A percentile compares a stretch with the other conserved stretches of the same genome.
phyloP scores from a whole-genome alignment of 1,140 invertebrate genomes.

The Bombus affinis region DNA sequence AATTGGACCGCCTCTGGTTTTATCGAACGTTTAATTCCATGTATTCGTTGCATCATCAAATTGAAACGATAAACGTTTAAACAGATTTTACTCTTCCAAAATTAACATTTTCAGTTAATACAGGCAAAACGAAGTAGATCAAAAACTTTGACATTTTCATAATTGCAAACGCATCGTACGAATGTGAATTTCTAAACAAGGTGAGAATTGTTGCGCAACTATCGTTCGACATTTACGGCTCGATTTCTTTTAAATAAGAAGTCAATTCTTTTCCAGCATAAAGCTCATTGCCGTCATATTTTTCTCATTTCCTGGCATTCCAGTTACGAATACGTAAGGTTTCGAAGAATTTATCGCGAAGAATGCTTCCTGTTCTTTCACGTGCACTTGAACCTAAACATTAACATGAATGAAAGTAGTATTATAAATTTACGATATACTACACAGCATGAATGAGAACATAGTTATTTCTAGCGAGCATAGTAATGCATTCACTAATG shows the following conservation, averaged over 20 bases:
- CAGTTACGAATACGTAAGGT: not conserved
- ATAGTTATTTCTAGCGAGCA: not conserved
- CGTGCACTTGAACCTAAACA: not conserved
- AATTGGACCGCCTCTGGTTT: not conserved
- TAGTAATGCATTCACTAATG: not conserved
- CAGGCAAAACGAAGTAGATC: not conserved
- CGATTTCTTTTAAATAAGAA: not conserved
- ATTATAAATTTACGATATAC: not conserved
- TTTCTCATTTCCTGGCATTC: not conserved
- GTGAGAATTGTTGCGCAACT: not conserved
- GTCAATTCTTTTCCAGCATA: not conserved
- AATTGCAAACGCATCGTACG: not conserved
- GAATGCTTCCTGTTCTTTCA: not conserved
- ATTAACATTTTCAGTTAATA: not conserved
- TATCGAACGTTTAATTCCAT: not conserved
- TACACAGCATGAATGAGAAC: conserved; percentile 15
- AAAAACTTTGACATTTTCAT: not conserved
- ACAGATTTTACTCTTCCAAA: not conserved
- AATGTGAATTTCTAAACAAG: not conserved
- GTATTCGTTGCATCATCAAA: not conserved
- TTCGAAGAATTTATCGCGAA: not conserved
- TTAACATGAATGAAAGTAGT: not conserved
- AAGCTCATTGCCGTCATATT: not conserved
- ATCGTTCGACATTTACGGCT: not conserved
- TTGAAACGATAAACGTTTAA: not conserved